Evolutionary conservation across 2,888 invertebrate genomes (phyloP).

Genomic region (Agrilus cyanescens): DNA sequence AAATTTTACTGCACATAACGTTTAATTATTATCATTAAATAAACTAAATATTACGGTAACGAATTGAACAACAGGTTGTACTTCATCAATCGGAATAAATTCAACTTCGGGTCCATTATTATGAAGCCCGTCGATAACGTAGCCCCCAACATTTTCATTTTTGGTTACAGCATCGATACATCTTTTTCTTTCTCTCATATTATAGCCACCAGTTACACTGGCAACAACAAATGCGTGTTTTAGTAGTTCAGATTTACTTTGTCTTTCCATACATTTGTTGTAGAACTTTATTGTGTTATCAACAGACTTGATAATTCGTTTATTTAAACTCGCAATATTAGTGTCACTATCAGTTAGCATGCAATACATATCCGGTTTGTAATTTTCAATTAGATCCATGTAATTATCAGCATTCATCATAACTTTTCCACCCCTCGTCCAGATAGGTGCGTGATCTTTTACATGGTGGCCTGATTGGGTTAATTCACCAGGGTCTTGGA

Average conservation of each 20-base stretch:
- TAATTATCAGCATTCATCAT: slow-evolving; percentile 52
- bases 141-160: slow-evolving; percentile 50
- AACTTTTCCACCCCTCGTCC: slow-evolving; percentile 67
- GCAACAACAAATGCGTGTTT: slow-evolving; percentile 46
- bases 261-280: slow-evolving; percentile 51
- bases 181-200: slow-evolving; percentile 48
- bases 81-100: slow-evolving; percentile 38
- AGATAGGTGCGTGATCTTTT: slow-evolving; percentile 58
- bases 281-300: slow-evolving; percentile 56
- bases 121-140: slow-evolving; percentile 72
- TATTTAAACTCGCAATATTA: slow-evolving; percentile 50
- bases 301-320: slow-evolving; percentile 60
- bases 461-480: slow-evolving; percentile 63
- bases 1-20: slow-evolving; percentile 11
- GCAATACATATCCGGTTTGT: slow-evolving; percentile 72
- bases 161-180: slow-evolving; percentile 51
- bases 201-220: slow-evolving; percentile 64
- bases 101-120: slow-evolving; percentile 54
- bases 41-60: slow-evolving; percentile 40
- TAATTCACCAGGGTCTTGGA: slow-evolving; percentile 58
- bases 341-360: slow-evolving; percentile 71
- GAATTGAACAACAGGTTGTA: slow-evolving; percentile 49
- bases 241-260: slow-evolving; percentile 37
- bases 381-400: slow-evolving; percentile 64
- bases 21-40: slow-evolving; percentile 7